phyloP scores from a whole-genome alignment of 2,113 vertebrate species.

The Sapajus apella region DNA sequence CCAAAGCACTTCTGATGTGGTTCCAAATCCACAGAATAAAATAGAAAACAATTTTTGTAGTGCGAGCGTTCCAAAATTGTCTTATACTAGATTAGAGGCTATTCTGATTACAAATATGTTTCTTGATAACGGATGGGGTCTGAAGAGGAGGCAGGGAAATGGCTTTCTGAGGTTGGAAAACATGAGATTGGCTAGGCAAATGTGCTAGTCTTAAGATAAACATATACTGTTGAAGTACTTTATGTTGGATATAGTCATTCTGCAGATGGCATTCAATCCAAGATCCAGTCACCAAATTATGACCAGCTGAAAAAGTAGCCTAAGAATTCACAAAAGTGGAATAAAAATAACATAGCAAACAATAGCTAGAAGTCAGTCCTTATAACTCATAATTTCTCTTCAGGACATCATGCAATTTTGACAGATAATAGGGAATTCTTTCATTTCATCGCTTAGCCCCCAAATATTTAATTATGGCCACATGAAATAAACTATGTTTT shows the following conservation, averaged over 20 bases:
- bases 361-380: conserved; percentile 33
- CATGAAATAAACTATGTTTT: conserved; percentile 52
- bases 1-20: conserved; percentile 63
- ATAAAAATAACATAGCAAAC: conserved; percentile 41
- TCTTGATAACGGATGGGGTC: background rate
- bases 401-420: conserved; percentile 51
- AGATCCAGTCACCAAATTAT: background rate
- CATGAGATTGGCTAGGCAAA: background rate
- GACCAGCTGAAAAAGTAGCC: conserved; percentile 18
- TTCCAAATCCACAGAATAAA: conserved; percentile 72
- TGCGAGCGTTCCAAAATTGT: conserved; percentile 51
- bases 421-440: conserved; percentile 49
- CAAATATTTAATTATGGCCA: conserved; percentile 60
- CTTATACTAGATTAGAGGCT: conserved; percentile 28
- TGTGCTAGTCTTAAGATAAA: background rate
- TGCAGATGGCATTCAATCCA: background rate
- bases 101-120: background rate
- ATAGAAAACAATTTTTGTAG: conserved; percentile 72
- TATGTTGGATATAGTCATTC: background rate
- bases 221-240: background rate
- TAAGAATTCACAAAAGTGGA: conserved; percentile 11
- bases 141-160: background rate
- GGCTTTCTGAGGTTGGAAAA: background rate
- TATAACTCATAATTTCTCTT: conserved; percentile 50
- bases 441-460: background rate